A percentile compares a stretch with the other conserved stretches of the same genome.
These are phyloP conservation scores for Falco cherrug DNA, from an alignment of 2,797 vertebrate genomes.

Conservation along the genomic window DNA sequence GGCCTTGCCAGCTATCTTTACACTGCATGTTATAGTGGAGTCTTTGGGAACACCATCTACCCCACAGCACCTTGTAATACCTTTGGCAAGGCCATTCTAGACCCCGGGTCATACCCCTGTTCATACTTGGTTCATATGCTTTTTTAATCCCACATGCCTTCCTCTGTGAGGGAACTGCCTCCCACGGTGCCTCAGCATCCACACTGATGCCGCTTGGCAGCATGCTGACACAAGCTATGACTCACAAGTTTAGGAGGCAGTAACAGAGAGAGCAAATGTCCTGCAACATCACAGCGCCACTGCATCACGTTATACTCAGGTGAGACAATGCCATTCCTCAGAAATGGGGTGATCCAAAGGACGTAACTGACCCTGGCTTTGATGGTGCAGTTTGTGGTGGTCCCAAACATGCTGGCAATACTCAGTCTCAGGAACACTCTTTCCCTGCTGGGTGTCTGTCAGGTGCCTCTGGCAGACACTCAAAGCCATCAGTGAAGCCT, in stretches of 20 bases:
- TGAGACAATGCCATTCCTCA: not conserved
- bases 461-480: not conserved
- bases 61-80: not conserved
- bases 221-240: not conserved
- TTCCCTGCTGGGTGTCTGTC: not conserved
- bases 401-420: not conserved
- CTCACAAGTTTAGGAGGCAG: not conserved
- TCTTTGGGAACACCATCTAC: not conserved
- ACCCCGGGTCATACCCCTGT: not conserved
- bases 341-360: not conserved
- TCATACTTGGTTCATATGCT: not conserved
- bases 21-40: not conserved
- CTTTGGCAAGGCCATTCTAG: not conserved
- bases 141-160: not conserved
- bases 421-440: not conserved
- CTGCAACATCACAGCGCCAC: not conserved
- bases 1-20: not conserved
- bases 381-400: not conserved
- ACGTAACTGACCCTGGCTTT: not conserved
- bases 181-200: not conserved
- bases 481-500: not conserved
- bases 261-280: not conserved
- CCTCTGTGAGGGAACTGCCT: not conserved
- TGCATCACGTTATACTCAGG: not conserved
- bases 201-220: not conserved